Base-by-base conservation (phyloP, 1,140 invertebrate genomes). In the Octopus sinensis region DNA sequence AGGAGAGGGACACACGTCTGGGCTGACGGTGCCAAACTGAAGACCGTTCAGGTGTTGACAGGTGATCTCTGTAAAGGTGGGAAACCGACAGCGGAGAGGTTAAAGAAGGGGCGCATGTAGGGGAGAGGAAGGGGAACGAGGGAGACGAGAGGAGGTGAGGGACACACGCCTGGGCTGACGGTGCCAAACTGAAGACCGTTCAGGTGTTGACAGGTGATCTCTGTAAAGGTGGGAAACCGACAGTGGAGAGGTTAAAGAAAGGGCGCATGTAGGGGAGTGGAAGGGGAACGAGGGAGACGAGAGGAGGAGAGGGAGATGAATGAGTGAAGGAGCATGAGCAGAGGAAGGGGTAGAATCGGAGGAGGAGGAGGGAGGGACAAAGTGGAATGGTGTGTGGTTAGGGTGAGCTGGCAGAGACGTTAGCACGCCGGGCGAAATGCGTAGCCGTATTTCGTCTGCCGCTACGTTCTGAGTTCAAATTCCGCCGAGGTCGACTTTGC, bases 121-220 rank as follows among this genome's bases (percentile, higher is more conserved):
- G 56, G 56, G 56, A 62, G 17, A 17, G 17, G 17, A 62, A 17
- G 17, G 56, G 17, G 7, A 9, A 9, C 7, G 56, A 62, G 56
- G 7, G 56, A 7, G 17, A 62, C 17, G 56, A 62, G 17, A 62
- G 17, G 56, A 62, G 7, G 56, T 9, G 17, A 62, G 56, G 56
- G 17, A 62, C 90, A 90, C 17, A 81, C 75, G 0, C 82, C 80
- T 4, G 90, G 90, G 76, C 80, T 82, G 7, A 89, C 82, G 12
- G 79, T 81, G 17, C 89, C 90, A 82, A 89, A 87, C 68, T 84
- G 80, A 7, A 90, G 83, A 17, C 84, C 82, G 0, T 86, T 82
- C 43, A 90, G 79, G 4, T 86, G 86, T 77, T 84, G 85, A 82
- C 90, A 90, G 4, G 86, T 87, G 71, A 90, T 87, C 79, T 89